Percentiles rank a stretch among this genome's conserved stretches.
phyloP scores from a whole-genome alignment of 1,140 invertebrate genomes.

The Theocolax elegans region DNA sequence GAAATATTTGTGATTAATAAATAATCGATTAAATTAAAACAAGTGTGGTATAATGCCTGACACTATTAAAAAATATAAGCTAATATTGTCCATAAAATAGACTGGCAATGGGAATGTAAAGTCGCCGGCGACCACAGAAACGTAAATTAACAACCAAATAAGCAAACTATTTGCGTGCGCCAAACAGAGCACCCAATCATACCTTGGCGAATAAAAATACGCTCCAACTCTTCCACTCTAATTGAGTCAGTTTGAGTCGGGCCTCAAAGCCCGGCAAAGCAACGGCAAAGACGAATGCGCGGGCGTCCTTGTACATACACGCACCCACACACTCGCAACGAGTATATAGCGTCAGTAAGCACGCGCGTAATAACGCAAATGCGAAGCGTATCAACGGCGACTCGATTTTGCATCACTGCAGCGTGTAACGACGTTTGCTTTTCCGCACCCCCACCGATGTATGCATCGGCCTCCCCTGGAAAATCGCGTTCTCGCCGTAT shows the following conservation, averaged over 20 bases:
- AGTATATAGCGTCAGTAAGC: background rate
- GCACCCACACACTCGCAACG: no score
- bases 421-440: slow-evolving; percentile 38
- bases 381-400: slow-evolving; percentile 5
- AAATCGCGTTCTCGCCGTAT: slow-evolving; percentile 24
- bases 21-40: no score
- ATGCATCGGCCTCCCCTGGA: background rate
- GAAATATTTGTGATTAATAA: no score
- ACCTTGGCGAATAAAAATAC: background rate
- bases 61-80: no score
- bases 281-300: background rate
- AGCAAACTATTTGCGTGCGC: slow-evolving; percentile 13
- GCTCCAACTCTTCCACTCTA: no score
- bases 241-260: no score
- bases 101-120: no score
- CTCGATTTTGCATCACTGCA: slow-evolving; percentile 40
- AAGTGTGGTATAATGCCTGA: no score
- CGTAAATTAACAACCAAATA: slow-evolving; percentile 25
- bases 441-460: background rate
- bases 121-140: background rate
- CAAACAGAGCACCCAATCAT: slow-evolving; percentile 10
- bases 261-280: no score
- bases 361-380: slow-evolving; percentile 24
- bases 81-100: no score
- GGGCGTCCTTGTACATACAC: background rate